phyloP scores from a whole-genome alignment of 2,797 vertebrate genomes.

The Hirundo rustica region DNA sequence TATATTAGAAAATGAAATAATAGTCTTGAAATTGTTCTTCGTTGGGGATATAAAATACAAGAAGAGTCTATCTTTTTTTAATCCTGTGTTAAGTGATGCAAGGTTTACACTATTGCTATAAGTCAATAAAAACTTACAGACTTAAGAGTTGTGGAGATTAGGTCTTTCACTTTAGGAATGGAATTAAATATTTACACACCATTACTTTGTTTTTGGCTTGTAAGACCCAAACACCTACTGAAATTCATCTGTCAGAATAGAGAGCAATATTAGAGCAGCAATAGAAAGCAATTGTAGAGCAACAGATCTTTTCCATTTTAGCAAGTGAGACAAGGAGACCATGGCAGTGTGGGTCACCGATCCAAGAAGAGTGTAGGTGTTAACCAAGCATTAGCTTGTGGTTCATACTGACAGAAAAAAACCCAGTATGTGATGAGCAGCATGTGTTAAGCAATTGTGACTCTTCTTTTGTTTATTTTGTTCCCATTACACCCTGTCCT shows the following conservation, averaged over 20 bases:
- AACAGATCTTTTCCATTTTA: not conserved
- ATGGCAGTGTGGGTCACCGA: not conserved
- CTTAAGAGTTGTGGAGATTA: not conserved
- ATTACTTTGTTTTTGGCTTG: not conserved
- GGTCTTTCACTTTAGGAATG: not conserved
- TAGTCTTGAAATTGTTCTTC: not conserved
- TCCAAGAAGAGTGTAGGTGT: not conserved
- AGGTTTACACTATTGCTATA: not conserved
- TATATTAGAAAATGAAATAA: not conserved
- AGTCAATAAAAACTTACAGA: not conserved
- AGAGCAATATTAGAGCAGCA: too few relatives aligned
- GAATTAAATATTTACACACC: not conserved
- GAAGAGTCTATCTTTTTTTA: not conserved
- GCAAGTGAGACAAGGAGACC: not conserved
- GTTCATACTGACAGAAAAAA: not conserved
- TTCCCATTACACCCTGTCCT: not conserved
- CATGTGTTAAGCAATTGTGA: not conserved
- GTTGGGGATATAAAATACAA: not conserved
- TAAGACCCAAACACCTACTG: not conserved
- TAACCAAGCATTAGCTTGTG: not conserved
- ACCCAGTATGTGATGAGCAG: fast-evolving
- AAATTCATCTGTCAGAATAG: not conserved
- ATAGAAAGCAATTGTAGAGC: not conserved
- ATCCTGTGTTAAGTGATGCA: not conserved
- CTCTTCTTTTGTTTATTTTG: not conserved